Evolutionary conservation across 64 coral and sea anemone species (phyloP), one percentile per base, ranked within the genome.

Genomic region (Porites australiensis): DNA sequence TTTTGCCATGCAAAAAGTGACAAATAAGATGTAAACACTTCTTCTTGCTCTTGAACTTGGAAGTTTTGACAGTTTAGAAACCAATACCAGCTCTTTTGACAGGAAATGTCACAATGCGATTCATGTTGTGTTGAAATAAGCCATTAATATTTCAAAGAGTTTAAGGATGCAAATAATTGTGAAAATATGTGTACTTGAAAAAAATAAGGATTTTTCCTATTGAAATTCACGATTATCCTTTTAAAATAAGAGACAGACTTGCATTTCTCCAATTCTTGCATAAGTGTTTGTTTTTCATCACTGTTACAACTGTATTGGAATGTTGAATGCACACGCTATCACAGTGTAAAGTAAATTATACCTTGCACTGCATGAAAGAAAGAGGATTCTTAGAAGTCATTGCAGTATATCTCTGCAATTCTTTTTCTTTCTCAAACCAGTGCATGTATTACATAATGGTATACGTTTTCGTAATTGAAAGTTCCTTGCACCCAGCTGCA

Each of bases 11-110:
- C 9, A 11, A 11, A 78, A 18, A 48, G 45, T 3, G 47, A 15
- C 19, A 4, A 50, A 10, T 50, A 44, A 5, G 47, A 48, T 50
- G 47, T 6, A 50, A 76, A 15, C 5, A 48, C 45, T 50, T 57
- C 54, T 9, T 4, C 68, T 27, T n/a, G 8, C 22, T 70, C n/a
- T 65, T 70, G 68, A 23, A 21, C 23, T 23, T 46, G 10, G 71
- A 74, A 74, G 20, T 21, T 84, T 84, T 69, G 81, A 84, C 81
- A 84, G 81, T 84, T 84, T 4, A 51, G 13, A 84, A 84, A 46
- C 81, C 47, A 52, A 84, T 45, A 84, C 81, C 81, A 84, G 81
- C 51, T 65, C 62, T 84, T 23, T 51, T 68, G 81, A 51, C 81
- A 69, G 14, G 45, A 84, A 51, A 45, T 69, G 63, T 84, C 81